phyloP scores from a whole-genome alignment of 2,888 invertebrate genomes.

The Cerceris ruficornis region DNA sequence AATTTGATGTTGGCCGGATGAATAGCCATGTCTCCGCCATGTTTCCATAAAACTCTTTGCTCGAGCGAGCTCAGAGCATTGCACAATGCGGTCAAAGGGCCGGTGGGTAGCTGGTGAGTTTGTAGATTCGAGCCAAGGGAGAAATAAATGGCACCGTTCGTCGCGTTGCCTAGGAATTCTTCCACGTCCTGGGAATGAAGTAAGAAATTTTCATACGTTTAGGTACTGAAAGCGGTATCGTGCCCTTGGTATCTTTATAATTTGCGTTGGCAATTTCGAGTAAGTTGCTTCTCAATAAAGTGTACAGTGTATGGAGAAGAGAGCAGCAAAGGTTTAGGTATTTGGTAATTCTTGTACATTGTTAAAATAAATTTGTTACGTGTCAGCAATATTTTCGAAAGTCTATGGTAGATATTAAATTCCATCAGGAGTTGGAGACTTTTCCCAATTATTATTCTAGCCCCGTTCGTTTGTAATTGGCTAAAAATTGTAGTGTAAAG shows the following conservation, averaged over 20 bases:
- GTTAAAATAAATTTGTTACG: no score
- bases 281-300: no score
- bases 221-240: not conserved
- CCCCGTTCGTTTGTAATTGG: no score
- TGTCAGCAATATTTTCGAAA: no score
- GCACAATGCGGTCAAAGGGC: conserved; percentile 73
- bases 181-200: conserved; percentile 71
- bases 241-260: not conserved
- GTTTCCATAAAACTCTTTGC: conserved; percentile 81
- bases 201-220: not conserved
- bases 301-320: no score
- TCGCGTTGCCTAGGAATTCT: conserved; percentile 76
- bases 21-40: conserved; percentile 72
- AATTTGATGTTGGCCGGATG: conserved; percentile 79
- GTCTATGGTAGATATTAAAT: no score
- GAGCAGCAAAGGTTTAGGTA: no score
- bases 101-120: conserved; percentile 76
- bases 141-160: conserved; percentile 79
- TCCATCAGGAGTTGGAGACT: no score
- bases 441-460: no score
- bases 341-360: no score
- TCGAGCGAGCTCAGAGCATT: conserved; percentile 76
- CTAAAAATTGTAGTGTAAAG: no score
- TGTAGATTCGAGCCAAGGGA: conserved; percentile 81
- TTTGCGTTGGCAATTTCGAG: no score